Evolutionary conservation across 2,797 vertebrate species (phyloP), one percentile per base, ranked within the genome.

Genomic region (Menidia menidia): DNA sequence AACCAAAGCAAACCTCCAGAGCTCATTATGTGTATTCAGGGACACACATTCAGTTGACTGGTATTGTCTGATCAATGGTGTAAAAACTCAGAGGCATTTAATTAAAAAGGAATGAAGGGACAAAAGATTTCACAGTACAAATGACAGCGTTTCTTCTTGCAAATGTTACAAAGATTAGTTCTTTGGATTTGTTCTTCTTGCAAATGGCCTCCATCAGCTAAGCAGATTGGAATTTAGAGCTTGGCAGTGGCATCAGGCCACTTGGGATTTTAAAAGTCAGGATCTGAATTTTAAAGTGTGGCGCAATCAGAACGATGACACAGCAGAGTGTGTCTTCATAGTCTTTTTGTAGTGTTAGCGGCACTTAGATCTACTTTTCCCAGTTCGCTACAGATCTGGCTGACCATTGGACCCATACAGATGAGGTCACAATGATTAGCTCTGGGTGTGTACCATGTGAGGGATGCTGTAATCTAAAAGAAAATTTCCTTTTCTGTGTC

Each of bases 141-240:
- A 60, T 43, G 32, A 16, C 31, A 32, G 48, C 35, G 16, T 10
- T 13, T 11, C 54, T 31, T 12, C 10, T 39, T 42, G 4, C 2
- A 52, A 16, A 43, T 60, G 1, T 25, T 39, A 31, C 50, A 32
- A 25, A 53, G 13, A 13, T 3, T 42, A 57, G 66, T 60, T 18
- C 6, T 71, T 57, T 50, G 43, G 3, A 51, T 4, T 30, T 30
- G 30, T 19, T 51, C 16, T 55, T 57, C 56, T 42, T 68, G 41
- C 59, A 60, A 71, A 68, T 19, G 42, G 60, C 12, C 41, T 51
- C 39, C 41, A 57, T 48, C 16, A 31, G 13, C 48, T 16, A 58
- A 18, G 47, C 58, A 57, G 68, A 54, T 71, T 63, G 4, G 56
- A 31, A 66, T 79, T 71, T 67, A 42, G 62, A 67, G 55, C 39